Base-by-base conservation (phyloP, 2,113 vertebrate species). In the Delphinapterus leucas region DNA sequence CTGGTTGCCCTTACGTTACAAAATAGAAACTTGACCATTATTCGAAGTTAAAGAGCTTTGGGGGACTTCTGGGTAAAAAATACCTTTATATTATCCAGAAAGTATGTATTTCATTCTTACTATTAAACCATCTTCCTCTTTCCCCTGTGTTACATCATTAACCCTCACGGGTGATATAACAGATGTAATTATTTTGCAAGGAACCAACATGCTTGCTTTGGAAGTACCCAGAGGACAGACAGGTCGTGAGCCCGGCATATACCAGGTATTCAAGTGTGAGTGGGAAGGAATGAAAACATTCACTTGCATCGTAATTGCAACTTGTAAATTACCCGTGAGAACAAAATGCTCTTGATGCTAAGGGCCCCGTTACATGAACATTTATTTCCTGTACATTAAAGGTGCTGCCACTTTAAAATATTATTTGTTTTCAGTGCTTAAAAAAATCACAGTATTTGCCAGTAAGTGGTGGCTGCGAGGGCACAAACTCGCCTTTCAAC, bases 341-440 rank as follows among this genome's bases (percentile, higher is more conserved):
- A 95, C 67, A n/a, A 61, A 58, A 58, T n/a, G 8, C 33, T 86
- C 8, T 89, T 41, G 33, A 44, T 17, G 47, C 47, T 79, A 88
- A 36, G 41, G 8, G 1, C 73, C 44, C 49, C 58, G 84, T 74
- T 74, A 31, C 44, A 47, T 41, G 79, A 33, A 61, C 38, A 26
- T 65, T 47, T 79, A n/a, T 71, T 94, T 36, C 90, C 67, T 65
- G 14, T 28, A 12, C 44, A 61, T 63, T 77, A 83, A 79, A 85
- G 25, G 14, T 20, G 15, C 70, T 90, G 44, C 17, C 31, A 84
- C 25, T 80, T 93, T 65, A 60, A 93, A 88, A 73, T 38, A 77
- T 82, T 53, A 82, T 63, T 94, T 92, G 25, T 84, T 96, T 92
- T 70, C 74, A n/a, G 0, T 44, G 49, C 95, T 90, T 26, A 92